These are phyloP conservation scores for Cliona cf. orientalis DNA, from an alignment of 37 sponge, comb jelly and placozoan species.

Conservation along the genomic window DNA sequence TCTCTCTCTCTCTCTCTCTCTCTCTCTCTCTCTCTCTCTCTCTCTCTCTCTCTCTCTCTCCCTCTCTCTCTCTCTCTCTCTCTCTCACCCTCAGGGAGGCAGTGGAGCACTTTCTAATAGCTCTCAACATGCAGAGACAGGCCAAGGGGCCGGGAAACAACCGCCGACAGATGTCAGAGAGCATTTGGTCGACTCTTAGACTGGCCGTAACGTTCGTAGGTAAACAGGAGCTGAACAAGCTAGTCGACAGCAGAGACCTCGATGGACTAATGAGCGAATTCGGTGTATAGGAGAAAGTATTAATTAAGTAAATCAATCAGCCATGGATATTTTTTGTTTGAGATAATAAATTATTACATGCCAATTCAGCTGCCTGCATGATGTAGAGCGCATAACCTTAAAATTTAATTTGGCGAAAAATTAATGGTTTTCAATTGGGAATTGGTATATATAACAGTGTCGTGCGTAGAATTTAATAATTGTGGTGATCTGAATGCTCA, in stretches of 20 bases:
- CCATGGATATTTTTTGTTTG: not conserved
- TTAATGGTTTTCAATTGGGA: too few species aligned
- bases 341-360: too few species aligned
- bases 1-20: not conserved
- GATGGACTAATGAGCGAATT: constrained; percentile 60
- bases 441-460: too few species aligned
- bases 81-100: constrained; percentile 58
- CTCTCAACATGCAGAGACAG: constrained; percentile 76
- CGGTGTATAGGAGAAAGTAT: constrained; percentile 2
- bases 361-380: too few species aligned
- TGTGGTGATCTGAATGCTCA: too few species aligned
- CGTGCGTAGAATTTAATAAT: too few species aligned
- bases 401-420: too few species aligned
- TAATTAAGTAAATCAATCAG: not conserved
- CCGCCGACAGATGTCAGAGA: constrained; percentile 76
- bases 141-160: constrained; percentile 40
- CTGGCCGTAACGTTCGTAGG: constrained; percentile 63
- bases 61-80: too few species aligned
- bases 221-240: not conserved
- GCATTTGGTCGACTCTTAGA: constrained; percentile 85
- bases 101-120: constrained; percentile 84
- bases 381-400: too few species aligned
- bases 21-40: not conserved
- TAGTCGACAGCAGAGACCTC: constrained; percentile 40
- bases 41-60: not conserved